A percentile compares a stretch with the other conserved stretches of the same genome.
phyloP scores from a whole-genome alignment of 2,797 vertebrate species.

The Artibeus lituratus region DNA sequence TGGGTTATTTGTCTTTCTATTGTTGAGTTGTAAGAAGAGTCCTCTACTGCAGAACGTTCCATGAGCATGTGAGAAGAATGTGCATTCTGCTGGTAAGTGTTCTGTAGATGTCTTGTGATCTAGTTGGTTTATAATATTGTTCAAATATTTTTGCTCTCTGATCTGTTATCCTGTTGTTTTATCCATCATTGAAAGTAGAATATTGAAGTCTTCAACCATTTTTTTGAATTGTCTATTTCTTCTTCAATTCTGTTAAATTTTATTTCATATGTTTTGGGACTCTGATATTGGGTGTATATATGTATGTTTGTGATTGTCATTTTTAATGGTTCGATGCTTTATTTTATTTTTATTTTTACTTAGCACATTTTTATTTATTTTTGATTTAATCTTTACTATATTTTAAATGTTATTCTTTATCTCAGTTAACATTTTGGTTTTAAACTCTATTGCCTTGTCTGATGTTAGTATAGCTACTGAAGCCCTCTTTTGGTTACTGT shows the following conservation, averaged over 20 bases:
- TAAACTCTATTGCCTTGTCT: not conserved
- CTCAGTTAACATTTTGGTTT: not conserved
- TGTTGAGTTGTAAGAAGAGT: not conserved
- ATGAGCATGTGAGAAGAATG: too few species aligned
- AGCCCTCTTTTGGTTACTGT: not conserved
- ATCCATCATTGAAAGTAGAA: not conserved
- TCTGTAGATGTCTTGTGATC: not conserved
- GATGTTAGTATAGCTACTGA: not conserved
- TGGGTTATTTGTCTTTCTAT: not conserved
- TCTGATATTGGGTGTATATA: not conserved
- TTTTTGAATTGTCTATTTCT: not conserved
- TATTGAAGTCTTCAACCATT: not conserved
- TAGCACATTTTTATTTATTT: too few species aligned
- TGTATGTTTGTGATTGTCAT: not conserved
- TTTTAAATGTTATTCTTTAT: not conserved
- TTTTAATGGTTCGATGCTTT: not conserved
- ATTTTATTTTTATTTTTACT: not conserved
- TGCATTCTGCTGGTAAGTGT: too few species aligned
- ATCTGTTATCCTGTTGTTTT: not conserved
- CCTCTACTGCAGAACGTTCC: not conserved
- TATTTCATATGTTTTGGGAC: not conserved
- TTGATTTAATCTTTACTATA: too few species aligned
- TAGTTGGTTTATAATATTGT: not conserved
- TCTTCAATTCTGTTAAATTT: not conserved
- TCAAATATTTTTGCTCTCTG: not conserved